Evolutionary conservation across 2,888 invertebrate species (phyloP).

Genomic region (Agrilus cyanescens): DNA sequence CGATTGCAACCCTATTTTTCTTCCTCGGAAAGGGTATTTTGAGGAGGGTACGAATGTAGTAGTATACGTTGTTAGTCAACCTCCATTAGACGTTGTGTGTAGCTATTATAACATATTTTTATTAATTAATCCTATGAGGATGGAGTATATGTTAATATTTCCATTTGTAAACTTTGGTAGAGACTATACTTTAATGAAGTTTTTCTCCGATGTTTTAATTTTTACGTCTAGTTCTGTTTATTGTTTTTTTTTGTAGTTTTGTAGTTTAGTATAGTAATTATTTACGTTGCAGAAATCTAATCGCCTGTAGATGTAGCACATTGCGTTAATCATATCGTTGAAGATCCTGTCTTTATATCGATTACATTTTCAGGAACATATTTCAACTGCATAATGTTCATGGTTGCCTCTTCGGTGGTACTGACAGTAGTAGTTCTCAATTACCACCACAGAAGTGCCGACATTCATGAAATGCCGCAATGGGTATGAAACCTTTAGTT

Average conservation of each 20-base stretch:
- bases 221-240: too few relatives aligned
- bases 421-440: constrained; percentile 93
- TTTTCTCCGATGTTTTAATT: too few relatives aligned
- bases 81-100: constrained; percentile 27
- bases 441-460: constrained; percentile 93
- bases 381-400: constrained; percentile 99
- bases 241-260: too few relatives aligned
- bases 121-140: too few relatives aligned
- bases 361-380: constrained; percentile 59
- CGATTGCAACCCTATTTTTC: not conserved
- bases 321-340: not conserved
- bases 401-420: constrained; percentile 97
- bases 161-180: too few relatives aligned
- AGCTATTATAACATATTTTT: constrained; percentile 13
- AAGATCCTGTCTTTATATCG: constrained; percentile 5
- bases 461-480: constrained; percentile 92
- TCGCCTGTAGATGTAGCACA: constrained; percentile 5
- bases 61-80: constrained; percentile 22
- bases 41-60: constrained; percentile 37
- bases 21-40: constrained; percentile 19
- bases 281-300: not conserved
- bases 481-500: constrained; percentile 60
- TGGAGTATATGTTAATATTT: too few relatives aligned
- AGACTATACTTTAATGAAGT: too few relatives aligned
- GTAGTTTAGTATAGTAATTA: not conserved